Evolutionary conservation across 2,797 vertebrate genomes (phyloP), one percentile per base, ranked within the genome.

Genomic region (Adelosebastes latens): DNA sequence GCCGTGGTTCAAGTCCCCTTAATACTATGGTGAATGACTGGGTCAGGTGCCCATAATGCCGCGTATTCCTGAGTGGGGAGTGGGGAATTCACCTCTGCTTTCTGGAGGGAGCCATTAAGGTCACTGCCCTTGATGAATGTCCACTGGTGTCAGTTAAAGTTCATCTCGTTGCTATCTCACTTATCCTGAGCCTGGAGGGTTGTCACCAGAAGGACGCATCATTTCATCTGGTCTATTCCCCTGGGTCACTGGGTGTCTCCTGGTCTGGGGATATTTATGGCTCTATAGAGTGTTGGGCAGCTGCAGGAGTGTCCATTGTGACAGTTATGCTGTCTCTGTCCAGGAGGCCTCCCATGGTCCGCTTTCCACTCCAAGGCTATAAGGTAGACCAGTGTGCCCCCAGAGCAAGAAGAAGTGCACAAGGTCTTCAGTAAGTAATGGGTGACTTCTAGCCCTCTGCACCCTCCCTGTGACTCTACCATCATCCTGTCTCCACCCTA

Each of bases 71-170:
- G 39, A 85, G 46, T 25, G 31, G 29, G 25, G 52, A 68, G 8
- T 8, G 13, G 14, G 36, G 76, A 78, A 67, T 72, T 77, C 61
- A 72, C 64, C 61, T 59, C 36, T 25, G 12, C 52, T 34, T 49
- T 80, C 77, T 78, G 39, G 36, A 63, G 82, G 81, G 80, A 82
- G 67, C 77, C 83, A 80, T 91, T 91, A 79, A 77, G 81, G 72
- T 85, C 79, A 59, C n/a, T 24, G 34, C 27, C 69, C 55, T 74
- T 85, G 92, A 84, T 85, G 65, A 89, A 91, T 87, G 84, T 70
- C 76, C 69, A 74, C 2, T 49, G 60, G 80, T 39, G 39, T 87
- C 70, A 42, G 82, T 83, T 84, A 72, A 88, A 86, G 88, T 90
- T 86, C 75, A 89, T 84, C 80, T 77, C 27, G 16, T 75, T 79